Base-by-base conservation (phyloP, 1,140 invertebrate genomes). In the Maniola jurtina region DNA sequence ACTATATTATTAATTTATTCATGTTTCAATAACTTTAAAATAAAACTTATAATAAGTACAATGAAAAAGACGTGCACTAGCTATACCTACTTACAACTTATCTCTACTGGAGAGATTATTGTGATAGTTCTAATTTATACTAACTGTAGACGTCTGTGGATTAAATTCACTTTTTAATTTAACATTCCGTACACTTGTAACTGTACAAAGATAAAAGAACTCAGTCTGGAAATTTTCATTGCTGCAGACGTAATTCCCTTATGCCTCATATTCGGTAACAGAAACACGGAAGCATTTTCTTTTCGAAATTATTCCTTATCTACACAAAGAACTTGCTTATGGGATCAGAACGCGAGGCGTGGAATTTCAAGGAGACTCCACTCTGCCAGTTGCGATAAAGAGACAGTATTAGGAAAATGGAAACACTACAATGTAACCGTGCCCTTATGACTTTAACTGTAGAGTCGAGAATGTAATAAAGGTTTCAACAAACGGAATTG, bases 341-440 rank as follows among this genome's bases (percentile, higher is more conserved):
- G 67, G 67, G 71, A 72, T 72, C 64, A 65, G 57, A 71, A 63
- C 62, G 63, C 66, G 59, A 33, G 63, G 66, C 71, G 65, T 65
- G 62, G 64, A 73, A 73, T 73, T 73, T 73, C 67, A 73, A 73
- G 69, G 71, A 73, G 70, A 67, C 68, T 72, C 56, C 70, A 54
- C 56, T 72, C 63, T 66, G 73, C 77, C 76, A 76, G 76, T 74
- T 75, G 77, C 68, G 77, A 81, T 81, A 84, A 76, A 77, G 73
- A 75, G 74, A 56, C 64, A 61, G 72, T 79, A 73, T 80, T 77
- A 73, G 69, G 64, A 69, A 60, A 72, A 72, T 64, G 58, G 42
- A 62, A 69, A 61, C 25, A 34, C 55, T 54, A 10, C 59, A 55
- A 11, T 54, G 52, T 0, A 76, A 75, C 76, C 38, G 45, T 47